phyloP scores from a whole-genome alignment of 2,888 invertebrate species.

The Dryobota labecula region DNA sequence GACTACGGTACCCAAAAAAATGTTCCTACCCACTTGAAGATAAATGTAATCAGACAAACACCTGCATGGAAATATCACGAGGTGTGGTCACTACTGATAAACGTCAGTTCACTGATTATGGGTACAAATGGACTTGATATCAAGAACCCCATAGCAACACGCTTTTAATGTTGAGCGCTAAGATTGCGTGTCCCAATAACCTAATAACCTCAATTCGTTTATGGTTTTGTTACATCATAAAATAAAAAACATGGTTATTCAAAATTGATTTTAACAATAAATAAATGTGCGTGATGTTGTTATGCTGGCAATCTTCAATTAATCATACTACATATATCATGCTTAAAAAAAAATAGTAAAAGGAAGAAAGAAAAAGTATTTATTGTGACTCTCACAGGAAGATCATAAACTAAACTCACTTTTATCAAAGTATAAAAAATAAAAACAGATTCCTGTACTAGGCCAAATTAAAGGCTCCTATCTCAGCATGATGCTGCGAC shows the following conservation, averaged over 20 bases:
- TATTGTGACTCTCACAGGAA: too few species aligned
- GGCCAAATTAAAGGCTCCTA: too few species aligned
- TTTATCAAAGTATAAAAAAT: too few species aligned
- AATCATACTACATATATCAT: too few species aligned
- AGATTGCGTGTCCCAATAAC: constrained; percentile 16
- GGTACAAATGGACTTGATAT: constrained; percentile 13
- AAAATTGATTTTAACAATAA: background rate
- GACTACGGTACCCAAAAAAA: too few species aligned
- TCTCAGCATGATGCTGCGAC: too few species aligned
- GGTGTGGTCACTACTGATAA: constrained; percentile 38
- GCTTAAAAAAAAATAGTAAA: too few species aligned
- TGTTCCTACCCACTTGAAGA: constrained; percentile 17
- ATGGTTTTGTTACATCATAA: background rate
- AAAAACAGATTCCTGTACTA: too few species aligned
- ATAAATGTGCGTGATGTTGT: background rate
- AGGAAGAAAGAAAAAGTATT: too few species aligned
- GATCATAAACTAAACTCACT: too few species aligned
- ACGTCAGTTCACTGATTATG: constrained; percentile 7
- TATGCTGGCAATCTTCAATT: too few species aligned
- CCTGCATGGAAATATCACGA: constrained; percentile 1
- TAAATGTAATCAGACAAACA: constrained; percentile 17
- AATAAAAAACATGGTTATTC: background rate
- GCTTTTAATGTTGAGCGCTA: background rate
- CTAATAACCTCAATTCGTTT: constrained; percentile 19
- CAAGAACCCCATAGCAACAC: constrained; percentile 15